Base-by-base conservation (phyloP, 2,888 invertebrate genomes). In the Spatulosminthurus flaviceps region DNA sequence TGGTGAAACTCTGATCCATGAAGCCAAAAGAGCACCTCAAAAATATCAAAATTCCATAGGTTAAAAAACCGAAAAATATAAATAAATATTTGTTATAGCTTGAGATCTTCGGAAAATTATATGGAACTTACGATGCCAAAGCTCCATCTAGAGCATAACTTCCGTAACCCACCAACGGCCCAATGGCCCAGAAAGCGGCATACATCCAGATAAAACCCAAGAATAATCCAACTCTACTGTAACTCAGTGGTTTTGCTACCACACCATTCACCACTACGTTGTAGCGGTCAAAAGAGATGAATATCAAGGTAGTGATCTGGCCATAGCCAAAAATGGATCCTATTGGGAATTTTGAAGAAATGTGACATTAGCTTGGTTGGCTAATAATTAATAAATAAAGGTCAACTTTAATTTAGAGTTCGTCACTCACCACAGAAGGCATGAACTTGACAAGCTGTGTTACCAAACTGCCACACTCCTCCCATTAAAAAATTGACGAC, bases 21-120 rank as follows among this genome's bases (percentile, higher is more conserved):
- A 95, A 95, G 88, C 95, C 95, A 78, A 95, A 95, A 79, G 96
- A 95, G 87, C 96, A 96, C 11, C 83, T 51, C 42, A 70, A 74
- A 73, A 2, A 43, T 5, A 71, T 2, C 34, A 28, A 28, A n/a
- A n/a, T n/a, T n/a, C n/a, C n/a, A n/a, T n/a, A n/a, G n/a, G n/a
- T n/a, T n/a, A n/a, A n/a, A n/a, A n/a, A n/a, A n/a, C n/a, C n/a
- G n/a, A n/a, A n/a, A n/a, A n/a, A 13, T n/a, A 29, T 11, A 13
- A 28, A 13, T 22, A 26, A n/a, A n/a, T n/a, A n/a, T n/a, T n/a
- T n/a, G n/a, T n/a, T n/a, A n/a, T n/a, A n/a, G n/a, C n/a, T n/a
- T n/a, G n/a, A n/a, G n/a, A n/a, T n/a, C n/a, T n/a, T n/a, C n/a
- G n/a, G n/a, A n/a, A n/a, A n/a, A n/a, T n/a, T n/a, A n/a, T n/a